Evolutionary conservation across 2,797 vertebrate genomes (phyloP).

Genomic region (Tinamus major): DNA sequence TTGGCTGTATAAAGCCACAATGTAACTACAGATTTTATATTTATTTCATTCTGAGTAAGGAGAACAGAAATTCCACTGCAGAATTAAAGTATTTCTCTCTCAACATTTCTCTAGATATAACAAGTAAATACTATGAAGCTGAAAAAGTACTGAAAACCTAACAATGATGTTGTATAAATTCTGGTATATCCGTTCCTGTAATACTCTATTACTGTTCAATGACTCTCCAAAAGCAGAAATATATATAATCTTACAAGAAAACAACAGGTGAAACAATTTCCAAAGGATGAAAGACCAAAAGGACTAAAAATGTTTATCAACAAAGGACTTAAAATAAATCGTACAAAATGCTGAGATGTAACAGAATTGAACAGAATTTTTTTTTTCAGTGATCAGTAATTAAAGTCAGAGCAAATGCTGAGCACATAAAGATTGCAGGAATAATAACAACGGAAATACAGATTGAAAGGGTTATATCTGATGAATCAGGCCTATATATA

Average conservation of each 20-base stretch:
- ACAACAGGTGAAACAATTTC: not conserved
- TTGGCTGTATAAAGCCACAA: not conserved
- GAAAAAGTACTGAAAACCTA: not conserved
- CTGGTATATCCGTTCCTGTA: not conserved
- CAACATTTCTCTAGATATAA: not conserved
- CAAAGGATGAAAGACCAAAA: not conserved
- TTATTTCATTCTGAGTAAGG: not conserved
- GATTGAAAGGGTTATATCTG: not conserved
- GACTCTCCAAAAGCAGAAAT: not conserved
- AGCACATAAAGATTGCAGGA: not conserved
- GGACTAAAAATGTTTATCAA: not conserved
- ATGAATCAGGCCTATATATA: not conserved
- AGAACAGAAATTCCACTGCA: slow-evolving; percentile 3
- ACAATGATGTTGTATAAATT: not conserved
- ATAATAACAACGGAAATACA: not conserved
- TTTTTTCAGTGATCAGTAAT: not conserved
- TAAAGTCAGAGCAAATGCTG: not conserved
- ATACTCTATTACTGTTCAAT: not conserved
- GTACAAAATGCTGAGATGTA: not conserved
- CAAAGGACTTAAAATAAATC: not conserved
- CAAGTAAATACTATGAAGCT: not conserved
- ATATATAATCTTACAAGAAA: not conserved
- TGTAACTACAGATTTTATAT: not conserved
- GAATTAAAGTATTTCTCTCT: not conserved
- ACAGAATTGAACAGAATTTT: not conserved